phyloP scores from a whole-genome alignment of 2,113 vertebrate genomes.

The Gasterosteus nipponicus region DNA sequence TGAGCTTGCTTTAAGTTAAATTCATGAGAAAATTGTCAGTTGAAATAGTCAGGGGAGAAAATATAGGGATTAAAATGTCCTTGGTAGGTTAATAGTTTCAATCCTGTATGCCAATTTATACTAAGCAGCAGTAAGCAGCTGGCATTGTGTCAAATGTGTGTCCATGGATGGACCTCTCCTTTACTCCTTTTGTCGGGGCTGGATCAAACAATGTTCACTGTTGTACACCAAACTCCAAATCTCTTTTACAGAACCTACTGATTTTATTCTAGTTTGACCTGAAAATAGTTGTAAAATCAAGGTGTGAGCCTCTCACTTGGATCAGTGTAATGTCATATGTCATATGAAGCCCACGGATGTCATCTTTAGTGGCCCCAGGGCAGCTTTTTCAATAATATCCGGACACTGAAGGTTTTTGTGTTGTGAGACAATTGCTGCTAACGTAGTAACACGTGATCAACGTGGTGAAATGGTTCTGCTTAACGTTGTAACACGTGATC shows the following conservation, averaged over 20 bases:
- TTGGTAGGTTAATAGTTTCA: background rate
- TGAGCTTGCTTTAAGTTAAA: background rate
- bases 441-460: background rate
- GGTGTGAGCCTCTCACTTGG: background rate
- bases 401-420: background rate
- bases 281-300: background rate
- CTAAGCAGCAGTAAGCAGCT: background rate
- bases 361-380: background rate
- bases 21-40: background rate
- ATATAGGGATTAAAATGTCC: background rate
- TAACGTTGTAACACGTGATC: background rate
- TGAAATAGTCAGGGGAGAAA: background rate
- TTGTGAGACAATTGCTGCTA: background rate
- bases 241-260: background rate
- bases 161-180: background rate
- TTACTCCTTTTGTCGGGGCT: background rate
- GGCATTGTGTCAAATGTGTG: background rate
- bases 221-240: too few relatives aligned
- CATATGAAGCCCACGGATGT: background rate
- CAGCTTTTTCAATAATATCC: background rate
- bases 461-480: background rate
- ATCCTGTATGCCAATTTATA: background rate
- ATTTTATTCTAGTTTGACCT: background rate
- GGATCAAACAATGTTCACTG: background rate
- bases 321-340: background rate